Conservation (phyloP, 2,113 vertebrate species). For the Ailurus styani region DNA sequence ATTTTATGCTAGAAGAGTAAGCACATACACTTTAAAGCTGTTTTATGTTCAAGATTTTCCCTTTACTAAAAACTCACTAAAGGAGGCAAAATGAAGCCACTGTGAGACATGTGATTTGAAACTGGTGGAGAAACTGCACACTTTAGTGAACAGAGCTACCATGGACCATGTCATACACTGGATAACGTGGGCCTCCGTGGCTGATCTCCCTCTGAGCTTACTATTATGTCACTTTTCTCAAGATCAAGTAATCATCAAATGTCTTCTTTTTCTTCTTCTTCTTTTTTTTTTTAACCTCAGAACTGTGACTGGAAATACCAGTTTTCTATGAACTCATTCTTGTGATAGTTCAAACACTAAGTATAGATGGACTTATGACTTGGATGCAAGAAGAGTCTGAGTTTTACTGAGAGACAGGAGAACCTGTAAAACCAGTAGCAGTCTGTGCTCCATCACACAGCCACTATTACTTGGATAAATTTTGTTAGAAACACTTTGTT, state of each 20-base stretch:
- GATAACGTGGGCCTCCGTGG: not conserved
- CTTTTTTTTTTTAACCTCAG: not conserved
- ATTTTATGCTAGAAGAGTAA: not conserved
- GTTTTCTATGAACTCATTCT: not conserved
- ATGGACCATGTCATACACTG: accelerated
- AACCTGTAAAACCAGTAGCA: not conserved
- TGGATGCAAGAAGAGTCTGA: not conserved
- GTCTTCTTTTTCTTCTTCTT: too few species aligned
- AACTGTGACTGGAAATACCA: not conserved
- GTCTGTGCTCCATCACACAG: not conserved
- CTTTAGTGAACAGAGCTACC: not conserved
- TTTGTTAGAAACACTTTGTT: not conserved
- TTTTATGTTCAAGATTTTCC: not conserved
- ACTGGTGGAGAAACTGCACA: not conserved
- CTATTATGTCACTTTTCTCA: not conserved
- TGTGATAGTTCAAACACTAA: not conserved
- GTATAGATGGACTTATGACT: not conserved
- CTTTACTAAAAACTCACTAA: not conserved
- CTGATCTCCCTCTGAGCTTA: not conserved
- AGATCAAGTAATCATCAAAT: not conserved
- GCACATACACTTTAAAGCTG: not conserved
- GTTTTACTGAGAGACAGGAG: not conserved
- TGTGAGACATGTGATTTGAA: not conserved
- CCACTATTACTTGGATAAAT: not conserved
- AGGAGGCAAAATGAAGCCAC: not conserved